Percentiles rank a stretch among this genome's conserved stretches.
These are phyloP conservation scores for Limanda limanda DNA, from an alignment of 2,113 vertebrate genomes.

Conservation along the genomic window DNA sequence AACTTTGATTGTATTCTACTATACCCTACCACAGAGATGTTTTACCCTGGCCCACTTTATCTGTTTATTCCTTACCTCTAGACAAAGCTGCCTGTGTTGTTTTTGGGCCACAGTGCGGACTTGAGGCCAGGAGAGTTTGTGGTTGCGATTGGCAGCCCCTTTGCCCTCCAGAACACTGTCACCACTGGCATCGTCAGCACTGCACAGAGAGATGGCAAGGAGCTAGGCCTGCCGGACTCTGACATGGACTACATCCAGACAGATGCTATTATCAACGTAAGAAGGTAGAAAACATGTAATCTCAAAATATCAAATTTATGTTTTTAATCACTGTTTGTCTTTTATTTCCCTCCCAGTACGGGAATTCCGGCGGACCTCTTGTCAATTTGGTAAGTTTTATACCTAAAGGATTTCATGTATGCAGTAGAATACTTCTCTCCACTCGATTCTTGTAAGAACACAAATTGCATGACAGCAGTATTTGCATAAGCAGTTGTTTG, in stretches of 20 bases:
- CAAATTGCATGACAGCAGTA: background rate
- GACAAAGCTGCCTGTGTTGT: constrained; percentile 86
- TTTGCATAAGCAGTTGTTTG: background rate
- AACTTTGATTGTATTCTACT: no score
- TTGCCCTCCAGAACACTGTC: constrained; percentile 94
- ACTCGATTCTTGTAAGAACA: background rate
- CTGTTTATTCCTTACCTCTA: constrained; percentile 52
- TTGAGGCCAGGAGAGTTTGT: constrained; percentile 93
- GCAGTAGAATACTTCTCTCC: no score
- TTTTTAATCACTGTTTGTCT: background rate
- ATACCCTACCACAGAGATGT: background rate
- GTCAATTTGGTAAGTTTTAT: constrained; percentile 90
- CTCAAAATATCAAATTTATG: background rate
- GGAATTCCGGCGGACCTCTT: constrained; percentile 94
- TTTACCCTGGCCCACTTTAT: background rate
- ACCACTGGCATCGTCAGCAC: constrained; percentile 95
- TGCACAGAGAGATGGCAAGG: constrained; percentile 90
- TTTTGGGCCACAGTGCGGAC: constrained; percentile 90
- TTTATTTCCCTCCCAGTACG: constrained; percentile 84
- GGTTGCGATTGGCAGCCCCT: constrained; percentile 93
- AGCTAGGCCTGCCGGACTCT: constrained; percentile 90
- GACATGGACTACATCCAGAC: constrained; percentile 98
- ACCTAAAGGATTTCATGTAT: background rate
- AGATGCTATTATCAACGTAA: constrained; percentile 95
- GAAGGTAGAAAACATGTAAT: constrained; percentile 31